phyloP scores from a whole-genome alignment of 2,113 vertebrate genomes.

The Hemiprocne comata region DNA sequence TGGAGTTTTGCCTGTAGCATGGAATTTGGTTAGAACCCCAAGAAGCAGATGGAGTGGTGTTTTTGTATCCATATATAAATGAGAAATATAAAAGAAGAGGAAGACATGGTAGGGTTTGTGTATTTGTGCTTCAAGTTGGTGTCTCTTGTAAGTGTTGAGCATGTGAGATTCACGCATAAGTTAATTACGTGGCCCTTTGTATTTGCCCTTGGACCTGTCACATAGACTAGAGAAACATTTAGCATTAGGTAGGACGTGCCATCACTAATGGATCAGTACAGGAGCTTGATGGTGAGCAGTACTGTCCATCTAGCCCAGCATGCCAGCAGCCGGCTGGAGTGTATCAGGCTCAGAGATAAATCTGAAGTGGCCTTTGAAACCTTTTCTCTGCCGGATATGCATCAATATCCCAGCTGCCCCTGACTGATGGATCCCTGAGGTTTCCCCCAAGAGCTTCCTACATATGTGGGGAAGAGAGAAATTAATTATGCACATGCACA shows the following conservation, averaged over 20 bases:
- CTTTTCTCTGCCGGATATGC: background rate
- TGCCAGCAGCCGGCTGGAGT: background rate
- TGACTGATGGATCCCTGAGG: background rate
- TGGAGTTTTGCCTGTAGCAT: background rate
- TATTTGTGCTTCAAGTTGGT: slow-evolving; percentile 74
- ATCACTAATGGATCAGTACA: background rate
- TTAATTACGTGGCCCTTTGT: slow-evolving; percentile 62
- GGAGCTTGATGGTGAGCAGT: background rate
- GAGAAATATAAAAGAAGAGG: slow-evolving; percentile 34
- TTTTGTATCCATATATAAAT: slow-evolving; percentile 32
- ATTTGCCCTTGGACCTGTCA: slow-evolving; percentile 66
- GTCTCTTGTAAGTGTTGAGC: slow-evolving; percentile 76
- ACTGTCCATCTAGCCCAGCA: background rate
- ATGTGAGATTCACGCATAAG: slow-evolving; percentile 71
- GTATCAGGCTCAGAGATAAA: background rate
- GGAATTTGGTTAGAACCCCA: slow-evolving; percentile 40
- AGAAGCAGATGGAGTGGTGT: background rate
- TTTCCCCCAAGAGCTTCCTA: slow-evolving; percentile 5
- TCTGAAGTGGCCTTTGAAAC: slow-evolving; percentile 23
- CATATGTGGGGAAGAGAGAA: background rate
- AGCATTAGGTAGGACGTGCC: background rate
- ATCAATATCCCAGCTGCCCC: background rate
- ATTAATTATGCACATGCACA: background rate
- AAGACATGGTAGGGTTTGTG: slow-evolving; percentile 64
- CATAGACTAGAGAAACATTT: slow-evolving; percentile 62